Base-by-base conservation (phyloP, 2,888 invertebrate genomes). In the Scaeva pyrastri region DNA sequence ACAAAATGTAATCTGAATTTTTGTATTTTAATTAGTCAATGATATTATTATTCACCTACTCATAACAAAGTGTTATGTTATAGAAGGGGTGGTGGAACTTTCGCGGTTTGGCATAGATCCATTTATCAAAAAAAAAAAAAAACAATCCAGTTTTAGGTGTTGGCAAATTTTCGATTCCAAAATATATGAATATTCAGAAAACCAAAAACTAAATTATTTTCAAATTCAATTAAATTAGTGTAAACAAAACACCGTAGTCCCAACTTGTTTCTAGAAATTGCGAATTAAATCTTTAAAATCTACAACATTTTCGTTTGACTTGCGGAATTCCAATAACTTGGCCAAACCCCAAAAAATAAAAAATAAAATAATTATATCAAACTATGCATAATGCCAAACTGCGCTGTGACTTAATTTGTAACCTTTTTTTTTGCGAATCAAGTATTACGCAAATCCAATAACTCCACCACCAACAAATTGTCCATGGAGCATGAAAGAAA, bases 381-480 rank as follows among this genome's bases (percentile, higher is more conserved):
- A 8, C 3, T 26, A 64, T 45, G 31, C 31, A 31, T 31, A 31
- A 36, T 56, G 71, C 45, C 64, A 79, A 56, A 21, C 21, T 19
- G 2, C 16, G 36, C 26, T 52, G 11, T 21, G 31, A 81, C 71
- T 56, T 71, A 21, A 66, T 71, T 66, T 66, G 21, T 48, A 14
- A n/a, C 23, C 3, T 23, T 21, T 8, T n/a, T 23, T 48, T 36
- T 36, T 66, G 56, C 50, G 21, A 74, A 26, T 39, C 66, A 75
- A 55, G 43, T 75, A 12, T 85, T 85, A 39, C 45, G 60, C 75
- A 85, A 85, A 19, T 52, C 48, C 16, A 66, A 68, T 41, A 39
- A 14, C 2, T 48, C 31, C 31, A 36, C 64, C 43, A 48, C 26
- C 26, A n/a, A n/a, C 45, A 39, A 2, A 10, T 11, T 48, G 58